Evolutionary conservation across 1,140 invertebrate species (phyloP).

Genomic region (Leptestheria dahalacensis): DNA sequence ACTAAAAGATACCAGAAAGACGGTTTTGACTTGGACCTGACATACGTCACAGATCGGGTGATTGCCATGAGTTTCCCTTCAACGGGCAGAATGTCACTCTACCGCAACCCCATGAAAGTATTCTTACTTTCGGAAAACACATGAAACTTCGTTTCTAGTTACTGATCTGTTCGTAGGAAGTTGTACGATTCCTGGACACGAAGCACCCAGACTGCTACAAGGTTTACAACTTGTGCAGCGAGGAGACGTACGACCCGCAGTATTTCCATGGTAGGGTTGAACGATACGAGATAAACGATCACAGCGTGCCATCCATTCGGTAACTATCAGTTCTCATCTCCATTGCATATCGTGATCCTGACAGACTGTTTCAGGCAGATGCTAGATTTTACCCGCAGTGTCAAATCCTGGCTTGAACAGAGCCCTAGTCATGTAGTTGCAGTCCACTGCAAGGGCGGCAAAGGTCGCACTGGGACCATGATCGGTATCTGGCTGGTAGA

Average conservation of each 20-base stretch:
- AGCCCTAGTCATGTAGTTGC: slow-evolving; percentile 41
- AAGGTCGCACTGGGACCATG: slow-evolving; percentile 42
- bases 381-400: slow-evolving; percentile 33
- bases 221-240: slow-evolving; percentile 46
- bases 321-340: slow-evolving; percentile 23
- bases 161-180: slow-evolving; percentile 29
- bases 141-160: background rate
- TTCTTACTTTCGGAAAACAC: slow-evolving; percentile 17
- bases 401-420: slow-evolving; percentile 33
- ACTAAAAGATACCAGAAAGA: slow-evolving; percentile 33
- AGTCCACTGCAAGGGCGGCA: slow-evolving; percentile 48
- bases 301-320: slow-evolving; percentile 42
- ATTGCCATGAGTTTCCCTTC: slow-evolving; percentile 49
- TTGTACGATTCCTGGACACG: slow-evolving; percentile 38
- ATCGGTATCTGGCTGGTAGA: slow-evolving; percentile 39
- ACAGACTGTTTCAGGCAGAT: slow-evolving; percentile 30
- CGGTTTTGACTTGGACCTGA: slow-evolving; percentile 42
- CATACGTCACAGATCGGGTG: slow-evolving; percentile 40
- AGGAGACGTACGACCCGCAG: slow-evolving; percentile 38
- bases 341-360: slow-evolving; percentile 1
- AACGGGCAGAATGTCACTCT: slow-evolving; percentile 36
- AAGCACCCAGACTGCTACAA: slow-evolving; percentile 41
- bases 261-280: slow-evolving; percentile 39
- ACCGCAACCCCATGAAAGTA: slow-evolving; percentile 41
- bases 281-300: slow-evolving; percentile 40